Base-by-base conservation (phyloP, 2,888 invertebrate species). In the Drosophila subquinaria region DNA sequence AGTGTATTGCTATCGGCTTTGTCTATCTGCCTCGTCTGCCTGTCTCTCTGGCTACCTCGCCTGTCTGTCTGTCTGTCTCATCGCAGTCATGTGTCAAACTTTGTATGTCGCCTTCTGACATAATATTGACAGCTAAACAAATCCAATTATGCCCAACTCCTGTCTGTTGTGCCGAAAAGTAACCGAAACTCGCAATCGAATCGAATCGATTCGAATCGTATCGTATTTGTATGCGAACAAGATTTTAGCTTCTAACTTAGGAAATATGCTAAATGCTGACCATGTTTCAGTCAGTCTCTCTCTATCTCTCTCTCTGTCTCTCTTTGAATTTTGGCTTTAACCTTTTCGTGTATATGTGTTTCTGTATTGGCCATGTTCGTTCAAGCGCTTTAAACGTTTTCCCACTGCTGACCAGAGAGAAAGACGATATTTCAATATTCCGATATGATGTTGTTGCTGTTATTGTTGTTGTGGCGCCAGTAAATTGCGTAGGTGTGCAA, bases 121-220 rank as follows among this genome's bases (percentile, higher is more conserved):
- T 89, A 88, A 89, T 85, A 85, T 85, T 85, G 89, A 89, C 85
- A 85, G 89, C 89, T 89, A 84, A 85, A 87, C 85, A 85, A 85
- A 85, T 85, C 85, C 87, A 85, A 85, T 85, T 85, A 85, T 85
- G 89, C 89, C 85, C 85, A 79, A 81, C 89, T 89, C 76, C 84
- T 64, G 57, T 42, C 40, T 10, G 40, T 27, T 27, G 27, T 6
- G 1, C 27, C 27, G 5, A 27, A 59, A 51, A 40, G 52, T 38
- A 53, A 53, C 62, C 53, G n/a, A 45, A 50, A 62, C 55, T 55
- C 73, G 55, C 56, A 56, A 43, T 17, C 57, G 63, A 20, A 48
- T 23, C 23, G 23, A 23, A 43, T 17, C 57, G 63, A 20, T 42
- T 23, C 23, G 23, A 23, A 23, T 27, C 65, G 35, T 40, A 40